A percentile compares a stretch with the other conserved stretches of the same genome.
Conservation (phyloP, 2,888 invertebrate species). For the Panzeria rudis region DNA sequence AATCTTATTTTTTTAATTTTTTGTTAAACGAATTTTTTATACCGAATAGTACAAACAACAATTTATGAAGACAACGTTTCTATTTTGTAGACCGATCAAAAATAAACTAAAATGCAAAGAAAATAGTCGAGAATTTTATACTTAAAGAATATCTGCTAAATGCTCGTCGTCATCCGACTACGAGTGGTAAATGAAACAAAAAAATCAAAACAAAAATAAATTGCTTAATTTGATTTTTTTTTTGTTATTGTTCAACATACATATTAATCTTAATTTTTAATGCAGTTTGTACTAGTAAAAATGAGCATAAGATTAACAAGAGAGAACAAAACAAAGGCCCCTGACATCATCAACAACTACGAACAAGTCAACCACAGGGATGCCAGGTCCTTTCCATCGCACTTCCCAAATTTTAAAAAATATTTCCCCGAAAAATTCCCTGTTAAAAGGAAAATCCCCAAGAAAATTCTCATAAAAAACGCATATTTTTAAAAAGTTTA, state of each 20-base stretch:
- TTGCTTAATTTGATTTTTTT: constrained; percentile 24
- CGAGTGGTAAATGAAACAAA: constrained; percentile 40
- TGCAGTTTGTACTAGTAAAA: constrained; percentile 56
- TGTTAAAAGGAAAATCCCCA: too few species aligned
- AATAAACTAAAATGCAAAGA: constrained; percentile 54
- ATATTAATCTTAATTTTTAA: constrained; percentile 18
- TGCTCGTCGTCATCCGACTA: constrained; percentile 17
- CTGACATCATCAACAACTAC: not conserved
- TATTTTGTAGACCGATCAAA: constrained; percentile 52
- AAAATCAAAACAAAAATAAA: constrained; percentile 44
- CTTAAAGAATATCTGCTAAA: constrained; percentile 45
- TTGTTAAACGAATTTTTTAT: constrained; percentile 5
- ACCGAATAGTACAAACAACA: not conserved
- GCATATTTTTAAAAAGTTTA: too few species aligned
- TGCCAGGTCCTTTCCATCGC: too few species aligned
- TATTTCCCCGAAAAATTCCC: too few species aligned
- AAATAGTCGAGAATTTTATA: constrained; percentile 56
- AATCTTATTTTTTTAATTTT: too few species aligned
- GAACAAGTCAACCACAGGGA: too few species aligned
- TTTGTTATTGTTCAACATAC: too few species aligned
- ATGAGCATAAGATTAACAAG: constrained; percentile 36
- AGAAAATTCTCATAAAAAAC: too few species aligned
- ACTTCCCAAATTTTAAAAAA: too few species aligned
- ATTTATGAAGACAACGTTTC: constrained; percentile 33
- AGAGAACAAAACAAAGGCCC: constrained; percentile 28